Percentiles rank a stretch among this genome's conserved stretches.
These are phyloP conservation scores for Poicephalus meyeri DNA, from an alignment of 2,113 vertebrate genomes.

Conservation along the genomic window DNA sequence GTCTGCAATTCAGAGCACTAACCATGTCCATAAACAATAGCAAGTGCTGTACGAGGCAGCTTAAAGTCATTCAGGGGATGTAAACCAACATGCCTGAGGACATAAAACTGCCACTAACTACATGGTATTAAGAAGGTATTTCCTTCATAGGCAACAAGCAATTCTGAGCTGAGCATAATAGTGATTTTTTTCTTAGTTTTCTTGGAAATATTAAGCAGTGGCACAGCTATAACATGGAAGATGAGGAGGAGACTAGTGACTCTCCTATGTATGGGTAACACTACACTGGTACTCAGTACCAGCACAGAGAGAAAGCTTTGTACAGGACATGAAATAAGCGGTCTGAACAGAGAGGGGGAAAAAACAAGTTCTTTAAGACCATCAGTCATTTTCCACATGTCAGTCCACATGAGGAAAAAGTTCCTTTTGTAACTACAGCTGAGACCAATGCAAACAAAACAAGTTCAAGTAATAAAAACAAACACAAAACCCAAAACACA, in stretches of 20 bases:
- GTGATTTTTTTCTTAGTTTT: neutral
- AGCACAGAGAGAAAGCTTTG: neutral
- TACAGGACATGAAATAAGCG: neutral
- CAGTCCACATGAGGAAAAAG: neutral
- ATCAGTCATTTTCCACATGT: neutral
- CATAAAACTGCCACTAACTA: neutral
- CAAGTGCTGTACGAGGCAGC: neutral
- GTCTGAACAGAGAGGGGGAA: neutral
- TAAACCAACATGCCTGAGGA: neutral
- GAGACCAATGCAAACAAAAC: neutral
- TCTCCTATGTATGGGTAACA: accelerated
- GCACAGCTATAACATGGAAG: neutral
- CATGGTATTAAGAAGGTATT: neutral
- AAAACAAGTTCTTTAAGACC: neutral
- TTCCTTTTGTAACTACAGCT: neutral
- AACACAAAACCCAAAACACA: neutral
- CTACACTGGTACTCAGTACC: neutral
- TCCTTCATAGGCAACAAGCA: neutral
- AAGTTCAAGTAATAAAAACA: neutral
- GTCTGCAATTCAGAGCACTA: neutral
- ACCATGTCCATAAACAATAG: neutral
- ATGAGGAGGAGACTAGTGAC: neutral
- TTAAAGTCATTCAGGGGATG: neutral
- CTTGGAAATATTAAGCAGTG: neutral
- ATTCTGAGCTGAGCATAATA: neutral